These are phyloP conservation scores for Fabriciana adippe DNA, from an alignment of 2,888 invertebrate species.

Conservation along the genomic window DNA sequence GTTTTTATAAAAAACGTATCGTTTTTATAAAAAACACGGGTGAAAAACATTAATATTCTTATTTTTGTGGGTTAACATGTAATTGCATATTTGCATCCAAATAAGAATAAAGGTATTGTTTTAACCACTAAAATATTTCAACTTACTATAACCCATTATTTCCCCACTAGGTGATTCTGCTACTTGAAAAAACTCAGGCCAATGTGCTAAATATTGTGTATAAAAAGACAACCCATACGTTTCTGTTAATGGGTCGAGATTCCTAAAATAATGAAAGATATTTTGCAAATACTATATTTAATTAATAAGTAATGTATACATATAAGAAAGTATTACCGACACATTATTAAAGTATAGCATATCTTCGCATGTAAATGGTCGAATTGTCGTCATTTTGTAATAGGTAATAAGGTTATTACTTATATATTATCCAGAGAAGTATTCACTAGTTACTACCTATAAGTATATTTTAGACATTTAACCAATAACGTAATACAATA, in stretches of 20 bases:
- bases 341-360: constrained; percentile 97
- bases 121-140: constrained; percentile 7
- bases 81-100: no score
- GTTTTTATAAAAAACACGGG: no score
- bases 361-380: constrained; percentile 96
- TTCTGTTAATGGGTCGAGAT: constrained; percentile 98
- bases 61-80: no score
- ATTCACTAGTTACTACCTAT: background rate
- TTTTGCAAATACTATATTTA: no score
- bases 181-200: constrained; percentile 99
- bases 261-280: constrained; percentile 82
- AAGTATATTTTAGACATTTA: background rate
- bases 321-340: constrained; percentile 82
- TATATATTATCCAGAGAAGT: background rate
- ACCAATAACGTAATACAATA: no score
- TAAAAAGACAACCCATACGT: constrained; percentile 98
- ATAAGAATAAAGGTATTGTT: background rate
- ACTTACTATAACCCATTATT: constrained; percentile 98
- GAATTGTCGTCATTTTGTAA: constrained; percentile 91
- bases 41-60: no score
- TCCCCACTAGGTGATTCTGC: constrained; percentile 97
- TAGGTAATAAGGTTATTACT: background rate
- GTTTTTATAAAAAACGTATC: no score
- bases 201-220: constrained; percentile 97
- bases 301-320: constrained; percentile 19